phyloP scores from a whole-genome alignment of 1,140 invertebrate species.

The Drosophila pallidifrons region DNA sequence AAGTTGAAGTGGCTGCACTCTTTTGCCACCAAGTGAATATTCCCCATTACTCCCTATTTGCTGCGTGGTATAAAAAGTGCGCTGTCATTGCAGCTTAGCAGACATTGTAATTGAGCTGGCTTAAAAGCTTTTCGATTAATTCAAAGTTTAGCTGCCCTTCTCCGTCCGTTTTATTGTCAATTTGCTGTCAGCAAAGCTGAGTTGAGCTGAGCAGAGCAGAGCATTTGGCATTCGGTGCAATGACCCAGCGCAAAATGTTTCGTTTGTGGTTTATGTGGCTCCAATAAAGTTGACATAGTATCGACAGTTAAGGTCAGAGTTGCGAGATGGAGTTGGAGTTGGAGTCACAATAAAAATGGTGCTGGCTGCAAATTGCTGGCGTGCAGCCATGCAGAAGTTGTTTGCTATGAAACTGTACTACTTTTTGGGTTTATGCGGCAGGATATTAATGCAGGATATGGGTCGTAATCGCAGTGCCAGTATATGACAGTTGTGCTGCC shows the following conservation, averaged over 20 bases:
- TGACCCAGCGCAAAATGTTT: neutral
- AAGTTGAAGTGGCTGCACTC: too few species aligned
- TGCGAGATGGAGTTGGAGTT: neutral
- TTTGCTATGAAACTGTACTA: conserved; percentile 15
- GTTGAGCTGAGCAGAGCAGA: neutral
- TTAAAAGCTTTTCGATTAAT: neutral
- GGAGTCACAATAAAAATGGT: conserved; percentile 26
- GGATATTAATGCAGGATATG: conserved; percentile 35
- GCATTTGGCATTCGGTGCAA: neutral
- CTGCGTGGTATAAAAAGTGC: neutral
- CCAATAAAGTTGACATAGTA: conserved; percentile 20
- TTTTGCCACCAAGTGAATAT: too few species aligned
- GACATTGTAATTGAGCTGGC: neutral
- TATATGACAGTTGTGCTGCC: conserved; percentile 14
- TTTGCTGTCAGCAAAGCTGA: neutral
- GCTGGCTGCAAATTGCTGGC: conserved; percentile 19
- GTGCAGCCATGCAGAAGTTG: conserved; percentile 40
- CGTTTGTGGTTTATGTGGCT: neutral
- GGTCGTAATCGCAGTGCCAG: conserved; percentile 11
- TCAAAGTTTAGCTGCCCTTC: neutral
- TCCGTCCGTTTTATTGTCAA: neutral
- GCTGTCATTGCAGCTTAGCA: neutral
- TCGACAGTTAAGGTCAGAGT: neutral
- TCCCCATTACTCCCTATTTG: too few species aligned
- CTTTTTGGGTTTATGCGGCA: conserved; percentile 20